These are phyloP conservation scores for Charaxes varanes DNA, from an alignment of 1,140 invertebrate genomes.

Conservation along the genomic window DNA sequence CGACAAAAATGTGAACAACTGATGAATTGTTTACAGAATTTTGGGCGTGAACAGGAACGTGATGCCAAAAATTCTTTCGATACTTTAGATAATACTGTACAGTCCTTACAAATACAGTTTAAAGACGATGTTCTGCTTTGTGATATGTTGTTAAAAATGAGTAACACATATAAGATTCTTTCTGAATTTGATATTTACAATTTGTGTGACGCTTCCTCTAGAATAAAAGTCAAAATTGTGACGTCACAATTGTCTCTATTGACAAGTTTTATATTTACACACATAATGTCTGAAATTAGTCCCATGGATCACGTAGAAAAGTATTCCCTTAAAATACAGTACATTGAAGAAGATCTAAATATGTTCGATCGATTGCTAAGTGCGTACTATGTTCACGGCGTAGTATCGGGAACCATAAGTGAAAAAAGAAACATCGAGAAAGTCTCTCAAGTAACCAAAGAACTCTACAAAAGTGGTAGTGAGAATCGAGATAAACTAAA, in stretches of 20 bases:
- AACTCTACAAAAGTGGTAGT: constrained; percentile 27
- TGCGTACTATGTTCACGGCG: constrained; percentile 54
- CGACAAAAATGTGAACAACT: constrained; percentile 44
- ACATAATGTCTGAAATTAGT: constrained; percentile 52
- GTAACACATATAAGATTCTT: constrained; percentile 26
- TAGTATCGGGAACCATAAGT: constrained; percentile 48
- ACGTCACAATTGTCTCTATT: constrained; percentile 62
- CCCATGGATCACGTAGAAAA: constrained; percentile 85
- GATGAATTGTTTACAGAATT: constrained; percentile 29
- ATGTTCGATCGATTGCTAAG: constrained; percentile 54
- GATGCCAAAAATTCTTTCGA: constrained; percentile 5
- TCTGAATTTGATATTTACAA: constrained; percentile 2
- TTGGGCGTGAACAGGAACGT: constrained; percentile 12
- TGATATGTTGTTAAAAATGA: constrained; percentile 29
- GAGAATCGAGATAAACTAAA: constrained; percentile 31
- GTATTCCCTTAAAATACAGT: constrained; percentile 79
- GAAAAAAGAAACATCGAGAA: constrained; percentile 35
- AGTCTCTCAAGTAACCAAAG: constrained; percentile 29
- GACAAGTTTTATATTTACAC: constrained; percentile 63
- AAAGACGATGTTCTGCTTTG: constrained; percentile 26
- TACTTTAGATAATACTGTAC: constrained; percentile 7
- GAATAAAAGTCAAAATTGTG: constrained; percentile 34
- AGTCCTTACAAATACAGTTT: constrained; percentile 23
- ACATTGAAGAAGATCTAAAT: constrained; percentile 78
- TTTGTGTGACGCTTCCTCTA: background rate